Evolutionary conservation across 2,888 invertebrate genomes (phyloP).

Genomic region (Podotricha telesiphe): DNA sequence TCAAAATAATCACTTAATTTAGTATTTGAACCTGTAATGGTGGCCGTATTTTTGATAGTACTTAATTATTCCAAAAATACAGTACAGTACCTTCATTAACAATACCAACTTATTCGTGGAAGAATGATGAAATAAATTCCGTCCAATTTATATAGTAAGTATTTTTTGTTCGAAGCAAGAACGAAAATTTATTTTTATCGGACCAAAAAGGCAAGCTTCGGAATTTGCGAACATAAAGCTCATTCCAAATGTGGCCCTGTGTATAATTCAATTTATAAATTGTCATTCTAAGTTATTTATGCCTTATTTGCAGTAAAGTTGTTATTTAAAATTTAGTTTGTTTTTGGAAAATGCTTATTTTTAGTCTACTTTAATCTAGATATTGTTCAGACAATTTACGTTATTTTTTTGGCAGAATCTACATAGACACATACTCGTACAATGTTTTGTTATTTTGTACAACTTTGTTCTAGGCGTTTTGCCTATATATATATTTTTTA

Average conservation of each 20-base stretch:
- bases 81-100: conserved; percentile 1
- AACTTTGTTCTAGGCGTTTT: too few relatives aligned
- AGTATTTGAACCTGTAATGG: too few relatives aligned
- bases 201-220: conserved; percentile 17
- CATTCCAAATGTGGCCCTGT: conserved; percentile 41
- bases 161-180: conserved; percentile 16
- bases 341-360: not conserved
- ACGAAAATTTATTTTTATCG: conserved; percentile 13
- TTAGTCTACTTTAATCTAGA: not conserved
- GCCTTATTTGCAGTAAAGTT: conserved; percentile 23
- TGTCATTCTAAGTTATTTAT: conserved; percentile 43
- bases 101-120: not conserved
- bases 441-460: too few relatives aligned
- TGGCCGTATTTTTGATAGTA: too few relatives aligned
- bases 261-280: conserved; percentile 47
- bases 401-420: not conserved
- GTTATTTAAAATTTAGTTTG: conserved; percentile 8
- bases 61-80: too few relatives aligned
- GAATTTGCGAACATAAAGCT: conserved; percentile 17
- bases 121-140: conserved; percentile 21
- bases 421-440: too few relatives aligned
- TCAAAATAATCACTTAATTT: too few relatives aligned
- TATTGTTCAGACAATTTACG: not conserved
- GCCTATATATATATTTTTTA: too few relatives aligned
- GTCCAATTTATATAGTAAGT: conserved; percentile 4